Conservation (phyloP, 2,797 vertebrate species). For the Amblyopsis hoosieri region DNA sequence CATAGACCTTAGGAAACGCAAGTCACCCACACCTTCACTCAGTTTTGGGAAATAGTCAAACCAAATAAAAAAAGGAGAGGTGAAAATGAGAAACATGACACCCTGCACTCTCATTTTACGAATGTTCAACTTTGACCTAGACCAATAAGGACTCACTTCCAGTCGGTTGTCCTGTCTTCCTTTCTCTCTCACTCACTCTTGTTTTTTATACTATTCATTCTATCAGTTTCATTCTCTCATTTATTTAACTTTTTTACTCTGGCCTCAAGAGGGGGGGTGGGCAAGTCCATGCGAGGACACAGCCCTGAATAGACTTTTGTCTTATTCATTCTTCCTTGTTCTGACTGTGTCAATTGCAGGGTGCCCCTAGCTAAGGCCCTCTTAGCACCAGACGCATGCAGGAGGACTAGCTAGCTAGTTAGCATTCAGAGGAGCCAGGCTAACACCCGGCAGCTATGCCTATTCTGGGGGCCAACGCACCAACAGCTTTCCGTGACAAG, state of each 20-base stretch:
- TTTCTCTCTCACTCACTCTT: slow-evolving; percentile 4
- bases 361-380: slow-evolving; percentile 83
- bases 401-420: slow-evolving; percentile 83
- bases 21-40: slow-evolving; percentile 13
- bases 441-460: slow-evolving; percentile 80
- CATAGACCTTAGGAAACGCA: slow-evolving; percentile 25
- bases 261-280: slow-evolving; percentile 86
- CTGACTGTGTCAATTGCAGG: slow-evolving; percentile 90
- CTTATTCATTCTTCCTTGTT: slow-evolving; percentile 88
- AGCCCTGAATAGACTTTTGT: slow-evolving; percentile 94
- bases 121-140: slow-evolving; percentile 76
- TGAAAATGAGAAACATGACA: slow-evolving; percentile 28
- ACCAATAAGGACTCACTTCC: slow-evolving; percentile 49
- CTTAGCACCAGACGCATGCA: slow-evolving; percentile 76
- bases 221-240: slow-evolving; percentile 51
- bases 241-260: slow-evolving; percentile 64
- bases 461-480: slow-evolving; percentile 29
- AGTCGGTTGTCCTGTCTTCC: neutral
- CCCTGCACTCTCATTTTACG: slow-evolving; percentile 80
- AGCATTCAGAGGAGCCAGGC: slow-evolving; percentile 86
- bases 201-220: slow-evolving; percentile 55
- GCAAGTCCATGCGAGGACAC: slow-evolving; percentile 81
- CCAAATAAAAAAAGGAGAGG: slow-evolving; percentile 28
- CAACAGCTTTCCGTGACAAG: slow-evolving; percentile 38
- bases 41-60: slow-evolving; percentile 30